Conservation (phyloP, 2,888 invertebrate genomes). For the Phengaris arion region DNA sequence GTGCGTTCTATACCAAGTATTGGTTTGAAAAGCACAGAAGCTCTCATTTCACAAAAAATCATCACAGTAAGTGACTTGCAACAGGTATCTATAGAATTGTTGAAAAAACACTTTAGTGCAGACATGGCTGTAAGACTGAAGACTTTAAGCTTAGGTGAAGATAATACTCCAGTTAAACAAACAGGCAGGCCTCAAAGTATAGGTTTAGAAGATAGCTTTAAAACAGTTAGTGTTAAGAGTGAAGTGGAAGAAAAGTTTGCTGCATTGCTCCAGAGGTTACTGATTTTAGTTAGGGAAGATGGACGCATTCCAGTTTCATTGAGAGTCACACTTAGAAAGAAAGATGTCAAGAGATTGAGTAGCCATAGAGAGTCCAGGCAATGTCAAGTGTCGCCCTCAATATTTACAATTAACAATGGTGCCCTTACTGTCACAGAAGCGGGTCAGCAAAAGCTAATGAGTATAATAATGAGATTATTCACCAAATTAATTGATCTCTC, state of each 20-base stretch:
- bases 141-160: conserved; percentile 86
- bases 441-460: conserved; percentile 83
- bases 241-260: conserved; percentile 87
- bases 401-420: conserved; percentile 77
- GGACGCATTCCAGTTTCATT: conserved; percentile 88
- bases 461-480: conserved; percentile 86
- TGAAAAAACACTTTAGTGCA: conserved; percentile 82
- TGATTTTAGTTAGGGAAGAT: conserved; percentile 86
- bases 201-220: conserved; percentile 89
- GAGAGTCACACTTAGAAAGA: conserved; percentile 86
- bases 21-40: conserved; percentile 84
- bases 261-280: conserved; percentile 83
- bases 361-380: conserved; percentile 88
- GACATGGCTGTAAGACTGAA: conserved; percentile 85
- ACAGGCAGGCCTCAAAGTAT: conserved; percentile 89
- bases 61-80: conserved; percentile 84
- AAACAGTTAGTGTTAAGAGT: conserved; percentile 84
- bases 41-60: conserved; percentile 83
- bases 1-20: conserved; percentile 86
- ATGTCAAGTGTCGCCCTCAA: conserved; percentile 84
- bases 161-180: conserved; percentile 84
- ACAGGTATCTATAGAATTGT: conserved; percentile 75
- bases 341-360: conserved; percentile 82
- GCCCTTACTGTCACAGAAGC: conserved; percentile 72
- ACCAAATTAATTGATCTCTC: conserved; percentile 85